Conservation (phyloP, 2,888 invertebrate species). For the Subacronicta megacephala region DNA sequence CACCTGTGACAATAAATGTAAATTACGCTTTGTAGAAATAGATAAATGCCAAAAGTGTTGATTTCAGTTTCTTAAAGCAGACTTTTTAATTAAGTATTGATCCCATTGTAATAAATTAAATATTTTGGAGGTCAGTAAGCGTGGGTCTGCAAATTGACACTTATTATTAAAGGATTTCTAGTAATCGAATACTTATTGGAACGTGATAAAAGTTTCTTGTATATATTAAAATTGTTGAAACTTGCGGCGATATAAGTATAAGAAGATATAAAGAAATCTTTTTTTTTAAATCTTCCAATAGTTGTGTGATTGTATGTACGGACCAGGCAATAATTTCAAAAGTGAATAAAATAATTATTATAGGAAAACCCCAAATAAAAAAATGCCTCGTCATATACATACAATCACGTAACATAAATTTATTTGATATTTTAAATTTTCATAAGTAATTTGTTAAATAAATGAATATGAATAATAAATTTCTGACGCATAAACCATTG, state of each 20-base stretch:
- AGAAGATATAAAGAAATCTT: constrained; percentile 17
- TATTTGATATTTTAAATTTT: constrained; percentile 12
- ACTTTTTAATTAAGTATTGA: constrained; percentile 13
- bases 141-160: not conserved
- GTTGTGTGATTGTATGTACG: constrained; percentile 45
- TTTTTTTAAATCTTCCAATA: constrained; percentile 4
- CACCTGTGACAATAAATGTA: constrained; percentile 89
- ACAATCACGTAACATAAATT: constrained; percentile 32
- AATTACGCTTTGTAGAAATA: constrained; percentile 87
- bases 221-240: constrained; percentile 21
- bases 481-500: constrained; percentile 36
- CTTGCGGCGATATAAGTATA: constrained; percentile 1
- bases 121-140: constrained; percentile 27
- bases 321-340: constrained; percentile 24
- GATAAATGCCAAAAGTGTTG: constrained; percentile 82
- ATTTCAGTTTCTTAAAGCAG: constrained; percentile 53
- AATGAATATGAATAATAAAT: constrained; percentile 18
- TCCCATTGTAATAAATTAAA: constrained; percentile 20
- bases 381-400: constrained; percentile 22
- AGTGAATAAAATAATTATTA: constrained; percentile 32
- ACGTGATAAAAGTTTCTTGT: constrained; percentile 19
- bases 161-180: not conserved
- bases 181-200: not conserved
- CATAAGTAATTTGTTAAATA: constrained; percentile 10
- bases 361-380: constrained; percentile 13